These are phyloP conservation scores for Callopanchax toddi DNA, from an alignment of 2,113 vertebrate species.

Conservation along the genomic window DNA sequence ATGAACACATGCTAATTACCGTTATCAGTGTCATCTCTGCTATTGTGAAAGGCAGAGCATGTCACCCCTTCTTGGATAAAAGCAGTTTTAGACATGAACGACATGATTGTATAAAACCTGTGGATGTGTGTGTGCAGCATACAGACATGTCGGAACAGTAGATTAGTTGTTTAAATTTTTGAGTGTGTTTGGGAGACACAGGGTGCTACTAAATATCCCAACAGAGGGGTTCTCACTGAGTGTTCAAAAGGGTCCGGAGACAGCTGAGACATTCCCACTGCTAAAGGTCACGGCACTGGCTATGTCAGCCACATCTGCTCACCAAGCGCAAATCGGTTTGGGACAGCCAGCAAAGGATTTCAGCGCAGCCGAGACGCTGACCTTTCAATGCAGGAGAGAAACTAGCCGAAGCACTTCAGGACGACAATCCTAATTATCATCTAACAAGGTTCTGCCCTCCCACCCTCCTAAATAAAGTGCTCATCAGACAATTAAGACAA, in stretches of 20 bases:
- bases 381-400: slow-evolving; percentile 69
- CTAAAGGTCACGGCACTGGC: slow-evolving; percentile 76
- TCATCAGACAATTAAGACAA: slow-evolving; percentile 57
- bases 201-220: slow-evolving; percentile 33
- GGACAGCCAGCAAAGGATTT: slow-evolving; percentile 76
- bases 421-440: slow-evolving; percentile 77
- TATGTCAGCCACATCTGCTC: slow-evolving; percentile 74
- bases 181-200: not conserved
- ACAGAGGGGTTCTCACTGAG: slow-evolving; percentile 43
- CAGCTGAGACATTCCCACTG: slow-evolving; percentile 66
- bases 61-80: too few relatives aligned
- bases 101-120: slow-evolving; percentile 26
- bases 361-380: slow-evolving; percentile 67
- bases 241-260: slow-evolving; percentile 50
- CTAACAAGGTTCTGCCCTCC: slow-evolving; percentile 60
- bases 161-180: slow-evolving; percentile 22
- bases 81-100: too few relatives aligned
- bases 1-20: slow-evolving; percentile 19
- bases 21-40: slow-evolving; percentile 3
- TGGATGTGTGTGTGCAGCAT: slow-evolving; percentile 27
- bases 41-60: too few relatives aligned
- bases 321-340: slow-evolving; percentile 67
- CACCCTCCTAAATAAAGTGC: slow-evolving; percentile 58
- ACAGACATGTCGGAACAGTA: slow-evolving; percentile 43
- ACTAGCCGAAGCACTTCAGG: slow-evolving; percentile 70